These are phyloP conservation scores for Sigmodon hispidus DNA, from an alignment of 2,113 vertebrate species.

Conservation along the genomic window DNA sequence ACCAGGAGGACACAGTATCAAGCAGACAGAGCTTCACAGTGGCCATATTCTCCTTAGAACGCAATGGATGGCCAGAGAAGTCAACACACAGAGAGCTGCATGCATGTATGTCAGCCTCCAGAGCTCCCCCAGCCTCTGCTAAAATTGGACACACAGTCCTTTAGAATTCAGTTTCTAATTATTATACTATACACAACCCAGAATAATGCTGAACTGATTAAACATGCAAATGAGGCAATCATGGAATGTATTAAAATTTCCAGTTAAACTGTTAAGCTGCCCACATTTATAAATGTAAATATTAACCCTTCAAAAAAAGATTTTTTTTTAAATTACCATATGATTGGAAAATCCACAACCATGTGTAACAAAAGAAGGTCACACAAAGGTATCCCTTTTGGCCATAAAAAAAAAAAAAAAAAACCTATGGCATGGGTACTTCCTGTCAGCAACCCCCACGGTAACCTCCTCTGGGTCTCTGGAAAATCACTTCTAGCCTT, in stretches of 20 bases:
- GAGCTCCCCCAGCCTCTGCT: neutral
- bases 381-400: neutral
- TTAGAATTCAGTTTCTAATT: neutral
- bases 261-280: constrained; percentile 68
- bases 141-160: neutral
- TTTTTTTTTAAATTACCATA: constrained; percentile 38
- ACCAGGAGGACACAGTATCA: neutral
- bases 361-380: neutral
- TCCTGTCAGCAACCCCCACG: neutral
- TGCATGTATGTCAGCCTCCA: neutral
- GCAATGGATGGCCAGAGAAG: neutral
- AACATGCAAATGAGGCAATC: constrained; percentile 72
- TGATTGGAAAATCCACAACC: constrained; percentile 45
- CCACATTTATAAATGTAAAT: constrained; percentile 66
- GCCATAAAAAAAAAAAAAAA: neutral
- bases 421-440: neutral
- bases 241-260: constrained; percentile 66
- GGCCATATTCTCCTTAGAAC: fast-evolving
- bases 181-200: neutral
- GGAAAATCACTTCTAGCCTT: too few relatives aligned
- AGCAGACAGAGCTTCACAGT: neutral
- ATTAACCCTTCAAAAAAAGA: constrained; percentile 63
- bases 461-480: neutral
- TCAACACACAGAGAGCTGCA: too few relatives aligned
- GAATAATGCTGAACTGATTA: constrained; percentile 49